phyloP scores from a whole-genome alignment of 2,797 vertebrate species.

The Hafferia zeledoni region DNA sequence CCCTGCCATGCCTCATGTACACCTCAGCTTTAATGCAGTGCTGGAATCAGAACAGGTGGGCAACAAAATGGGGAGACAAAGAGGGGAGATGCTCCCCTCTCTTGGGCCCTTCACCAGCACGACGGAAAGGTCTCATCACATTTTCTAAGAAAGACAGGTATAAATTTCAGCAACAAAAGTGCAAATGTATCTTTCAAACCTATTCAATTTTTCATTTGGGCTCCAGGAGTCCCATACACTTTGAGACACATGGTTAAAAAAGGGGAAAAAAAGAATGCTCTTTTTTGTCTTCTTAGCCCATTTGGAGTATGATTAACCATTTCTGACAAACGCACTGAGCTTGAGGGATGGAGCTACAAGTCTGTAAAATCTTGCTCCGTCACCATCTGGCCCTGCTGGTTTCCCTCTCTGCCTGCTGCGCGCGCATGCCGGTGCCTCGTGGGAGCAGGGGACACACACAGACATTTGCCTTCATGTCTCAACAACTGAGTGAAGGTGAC shows the following conservation, averaged over 20 bases:
- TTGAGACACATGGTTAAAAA: neutral
- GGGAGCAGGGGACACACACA: accelerated
- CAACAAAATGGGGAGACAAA: accelerated
- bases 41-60: neutral
- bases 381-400: conserved; percentile 51
- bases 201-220: neutral
- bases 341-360: conserved; percentile 15
- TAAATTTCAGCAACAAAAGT: neutral
- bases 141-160: neutral
- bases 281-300: neutral
- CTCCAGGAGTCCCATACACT: neutral
- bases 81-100: neutral
- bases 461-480: neutral
- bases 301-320: conserved; percentile 46
- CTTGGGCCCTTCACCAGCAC: neutral
- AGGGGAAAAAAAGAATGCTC: neutral
- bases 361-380: neutral
- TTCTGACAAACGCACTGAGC: conserved; percentile 65
- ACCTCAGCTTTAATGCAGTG: accelerated
- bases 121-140: neutral
- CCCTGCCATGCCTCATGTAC: neutral
- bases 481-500: neutral
- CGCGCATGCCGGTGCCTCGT: accelerated
- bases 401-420: neutral
- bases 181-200: neutral